These are phyloP conservation scores for Cyclura pinguis DNA, from an alignment of 2,797 vertebrate species.

Conservation along the genomic window DNA sequence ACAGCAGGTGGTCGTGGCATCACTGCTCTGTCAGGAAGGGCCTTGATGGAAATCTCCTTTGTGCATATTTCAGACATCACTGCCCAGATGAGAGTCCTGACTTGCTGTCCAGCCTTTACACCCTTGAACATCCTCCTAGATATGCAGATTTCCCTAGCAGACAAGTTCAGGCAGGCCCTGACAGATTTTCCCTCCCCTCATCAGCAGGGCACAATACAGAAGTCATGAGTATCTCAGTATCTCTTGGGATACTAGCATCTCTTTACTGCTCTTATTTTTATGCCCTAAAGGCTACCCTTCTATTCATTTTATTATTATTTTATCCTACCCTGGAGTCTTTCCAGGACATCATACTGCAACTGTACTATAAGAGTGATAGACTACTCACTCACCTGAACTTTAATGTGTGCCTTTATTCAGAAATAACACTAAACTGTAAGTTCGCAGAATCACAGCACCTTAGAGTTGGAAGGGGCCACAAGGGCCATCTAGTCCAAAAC, in stretches of 20 bases:
- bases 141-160: neutral
- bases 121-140: neutral
- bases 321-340: neutral
- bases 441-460: neutral
- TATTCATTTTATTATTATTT: constrained; percentile 24
- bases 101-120: neutral
- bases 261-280: constrained; percentile 16
- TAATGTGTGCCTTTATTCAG: neutral
- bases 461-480: too few relatives aligned
- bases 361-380: constrained; percentile 61
- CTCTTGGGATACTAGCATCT: neutral
- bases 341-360: constrained; percentile 38
- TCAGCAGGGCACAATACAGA: neutral
- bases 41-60: neutral
- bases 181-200: neutral
- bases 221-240: neutral
- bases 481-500: too few relatives aligned
- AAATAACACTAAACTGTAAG: neutral
- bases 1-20: neutral
- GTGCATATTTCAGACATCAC: neutral
- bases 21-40: neutral
- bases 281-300: constrained; percentile 12
- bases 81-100: neutral
- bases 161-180: neutral
- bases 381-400: constrained; percentile 24